Base-by-base conservation (phyloP, 2,113 vertebrate genomes). In the Dasyurus viverrinus region DNA sequence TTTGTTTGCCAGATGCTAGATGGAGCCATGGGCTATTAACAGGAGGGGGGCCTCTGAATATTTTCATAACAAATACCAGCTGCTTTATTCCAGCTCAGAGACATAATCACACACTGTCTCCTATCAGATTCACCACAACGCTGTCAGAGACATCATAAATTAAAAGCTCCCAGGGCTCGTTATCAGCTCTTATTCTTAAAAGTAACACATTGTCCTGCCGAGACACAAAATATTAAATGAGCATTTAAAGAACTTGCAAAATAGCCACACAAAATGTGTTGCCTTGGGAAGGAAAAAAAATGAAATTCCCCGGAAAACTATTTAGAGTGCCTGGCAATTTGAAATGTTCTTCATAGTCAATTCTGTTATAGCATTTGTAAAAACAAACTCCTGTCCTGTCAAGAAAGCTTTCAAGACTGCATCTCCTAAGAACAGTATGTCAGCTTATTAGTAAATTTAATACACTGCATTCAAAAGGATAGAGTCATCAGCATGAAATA, bases 61-160 rank as follows among this genome's bases (percentile, higher is more conserved):
- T 92, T 98, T 97, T 92, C 96, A 98, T 97, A 98, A 98, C 96
- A 98, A 98, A 98, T 97, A 97, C 95, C 98, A 98, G 97, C 97
- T 98, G 98, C 94, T 98, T 98, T 98, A 96, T 98, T 98, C 97
- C 95, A 97, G 96, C 91, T 96, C 94, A 57, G 92, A 97, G 95
- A 96, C 93, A 97, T 93, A 97, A 96, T 97, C 97, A 94, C 84
- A 97, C 91, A 96, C 96, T 52, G 97, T 95, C 96, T 97, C 96
- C 96, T 96, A 68, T 92, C 94, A 92, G 93, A 98, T 95, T 96
- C 94, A 95, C 94, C 55, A 96, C 95, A 93, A 84, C n/a, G 54
- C 97, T 97, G 97, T 98, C 98, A 98, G 97, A 98, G 91, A 95
- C 14, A 95, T 97, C 96, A 97, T 53, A 95, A 95, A 98, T 95